Base-by-base conservation (phyloP, 2,888 invertebrate genomes). In the Exocentrus adspersus region DNA sequence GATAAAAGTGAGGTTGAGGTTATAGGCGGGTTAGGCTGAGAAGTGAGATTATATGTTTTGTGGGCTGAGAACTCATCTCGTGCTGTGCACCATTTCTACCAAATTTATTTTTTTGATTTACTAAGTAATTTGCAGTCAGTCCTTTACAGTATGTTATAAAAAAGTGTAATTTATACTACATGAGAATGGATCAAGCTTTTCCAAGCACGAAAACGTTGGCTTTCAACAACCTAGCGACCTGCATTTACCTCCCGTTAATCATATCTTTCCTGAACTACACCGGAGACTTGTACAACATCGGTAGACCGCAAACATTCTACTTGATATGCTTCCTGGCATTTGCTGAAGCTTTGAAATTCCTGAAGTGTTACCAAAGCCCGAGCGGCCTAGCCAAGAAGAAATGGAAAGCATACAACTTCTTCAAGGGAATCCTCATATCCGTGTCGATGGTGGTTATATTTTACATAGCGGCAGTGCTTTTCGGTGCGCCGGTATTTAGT, bases 401-500 rank as follows among this genome's bases (percentile, higher is more conserved):
- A 57, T 60, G 54, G 20, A 62, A 67, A 63, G 62, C 71, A 30
- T 60, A 67, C 63, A 67, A 52, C 60, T 19, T 80, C 64, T 64
- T 87, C 5, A 89, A 87, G 76, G 84, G 85, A 60, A 64, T 82
- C 0, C 69, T 85, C 3, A 82, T 85, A 46, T 75, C 87, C 1
- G 67, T 85, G 0, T 78, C 85, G 21, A 83, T 86, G 20, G 82
- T 85, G 41, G 78, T 84, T 37, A 75, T 86, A 58, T 90, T 87
- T 76, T 90, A 89, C 72, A 67, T 87, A 2, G 82, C 87, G 3
- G 87, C 89, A 14, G 86, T 92, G 51, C 73, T 91, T 51, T 90
- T 91, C 71, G 91, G 92, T 32, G 91, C 91, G 0, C 89, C 90
- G 2, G 78, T 89, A 3, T 78, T 88, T 43, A 86, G 86, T 6